Evolutionary conservation across 2,888 invertebrate species (phyloP).

Genomic region (Gnatocerus cornutus): DNA sequence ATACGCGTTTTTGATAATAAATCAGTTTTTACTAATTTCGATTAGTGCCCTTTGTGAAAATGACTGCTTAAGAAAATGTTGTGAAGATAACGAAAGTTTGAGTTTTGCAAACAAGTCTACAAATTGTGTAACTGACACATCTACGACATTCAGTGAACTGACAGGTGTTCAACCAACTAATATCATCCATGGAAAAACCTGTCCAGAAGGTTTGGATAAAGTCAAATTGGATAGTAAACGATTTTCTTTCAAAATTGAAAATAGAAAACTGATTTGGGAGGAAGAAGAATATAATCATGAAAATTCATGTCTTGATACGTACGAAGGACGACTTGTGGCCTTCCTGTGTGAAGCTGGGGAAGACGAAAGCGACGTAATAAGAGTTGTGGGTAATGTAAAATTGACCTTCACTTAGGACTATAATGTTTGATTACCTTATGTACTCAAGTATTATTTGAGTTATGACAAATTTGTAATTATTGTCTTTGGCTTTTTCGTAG

Average conservation of each 20-base stretch:
- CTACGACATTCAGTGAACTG: not conserved
- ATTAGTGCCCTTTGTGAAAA: slow-evolving; percentile 18
- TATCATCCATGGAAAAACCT: slow-evolving; percentile 40
- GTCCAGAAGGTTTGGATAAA: slow-evolving; percentile 1
- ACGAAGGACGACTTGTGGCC: slow-evolving; percentile 13
- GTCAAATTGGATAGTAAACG: slow-evolving; percentile 13
- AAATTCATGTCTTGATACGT: slow-evolving; percentile 39
- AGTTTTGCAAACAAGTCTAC: not conserved
- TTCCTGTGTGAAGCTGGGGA: slow-evolving; percentile 28
- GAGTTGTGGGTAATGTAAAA: slow-evolving; percentile 29
- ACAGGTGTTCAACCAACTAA: not conserved
- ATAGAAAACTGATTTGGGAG: slow-evolving; percentile 26
- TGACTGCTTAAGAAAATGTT: slow-evolving; percentile 57
- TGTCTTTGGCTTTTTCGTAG: not conserved
- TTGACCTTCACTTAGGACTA: not conserved
- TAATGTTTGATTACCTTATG: not conserved
- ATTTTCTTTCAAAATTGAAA: slow-evolving; percentile 20
- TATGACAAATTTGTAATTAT: slow-evolving; percentile 12
- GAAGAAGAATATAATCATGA: slow-evolving; percentile 25
- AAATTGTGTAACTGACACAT: not conserved
- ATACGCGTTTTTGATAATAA: slow-evolving; percentile 10
- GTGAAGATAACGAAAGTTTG: slow-evolving; percentile 35
- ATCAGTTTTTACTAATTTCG: not conserved
- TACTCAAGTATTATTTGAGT: not conserved
- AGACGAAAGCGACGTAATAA: slow-evolving; percentile 9